These are phyloP conservation scores for Glaucopsyche alexis DNA, from an alignment of 2,888 invertebrate species.

Conservation along the genomic window DNA sequence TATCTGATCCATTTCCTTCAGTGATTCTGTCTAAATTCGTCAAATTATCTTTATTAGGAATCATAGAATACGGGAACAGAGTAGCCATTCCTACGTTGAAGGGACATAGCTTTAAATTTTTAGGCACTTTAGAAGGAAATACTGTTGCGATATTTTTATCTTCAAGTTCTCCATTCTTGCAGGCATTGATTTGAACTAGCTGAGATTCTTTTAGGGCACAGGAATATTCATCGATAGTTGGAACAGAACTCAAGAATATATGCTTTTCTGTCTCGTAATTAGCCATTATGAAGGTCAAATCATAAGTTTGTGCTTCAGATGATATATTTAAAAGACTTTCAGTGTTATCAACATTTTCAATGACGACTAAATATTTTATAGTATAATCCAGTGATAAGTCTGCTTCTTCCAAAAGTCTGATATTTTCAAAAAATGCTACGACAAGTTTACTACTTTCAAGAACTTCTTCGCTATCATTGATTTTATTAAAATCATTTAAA, in stretches of 20 bases:
- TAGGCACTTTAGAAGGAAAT: slow-evolving; percentile 50
- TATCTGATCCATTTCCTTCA: slow-evolving; percentile 52
- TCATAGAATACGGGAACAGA: slow-evolving; percentile 52
- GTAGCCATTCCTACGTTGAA: slow-evolving; percentile 55
- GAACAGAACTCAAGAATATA: slow-evolving; percentile 47
- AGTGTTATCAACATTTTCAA: slow-evolving; percentile 30
- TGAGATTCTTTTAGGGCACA: slow-evolving; percentile 45
- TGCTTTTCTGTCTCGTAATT: slow-evolving; percentile 36
- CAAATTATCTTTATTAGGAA: slow-evolving; percentile 45
- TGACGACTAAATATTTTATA: slow-evolving; percentile 34
- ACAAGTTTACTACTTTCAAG: slow-evolving; percentile 30
- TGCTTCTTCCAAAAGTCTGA: slow-evolving; percentile 27
- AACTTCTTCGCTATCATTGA: slow-evolving; percentile 34
- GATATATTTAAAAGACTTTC: slow-evolving; percentile 42
- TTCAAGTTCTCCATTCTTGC: slow-evolving; percentile 45
- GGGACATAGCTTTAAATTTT: slow-evolving; percentile 55
- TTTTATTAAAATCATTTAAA: slow-evolving; percentile 29
- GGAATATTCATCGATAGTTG: slow-evolving; percentile 46
- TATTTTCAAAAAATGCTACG: slow-evolving; percentile 31
- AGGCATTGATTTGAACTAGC: slow-evolving; percentile 46
- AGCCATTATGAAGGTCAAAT: slow-evolving; percentile 49
- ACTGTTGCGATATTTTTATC: slow-evolving; percentile 33
- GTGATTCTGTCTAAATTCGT: slow-evolving; percentile 49
- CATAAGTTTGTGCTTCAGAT: slow-evolving; percentile 42
- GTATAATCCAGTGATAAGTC: slow-evolving; percentile 21